Evolutionary conservation across 2,888 invertebrate genomes (phyloP).

Genomic region (Stenichneumon culpator): DNA sequence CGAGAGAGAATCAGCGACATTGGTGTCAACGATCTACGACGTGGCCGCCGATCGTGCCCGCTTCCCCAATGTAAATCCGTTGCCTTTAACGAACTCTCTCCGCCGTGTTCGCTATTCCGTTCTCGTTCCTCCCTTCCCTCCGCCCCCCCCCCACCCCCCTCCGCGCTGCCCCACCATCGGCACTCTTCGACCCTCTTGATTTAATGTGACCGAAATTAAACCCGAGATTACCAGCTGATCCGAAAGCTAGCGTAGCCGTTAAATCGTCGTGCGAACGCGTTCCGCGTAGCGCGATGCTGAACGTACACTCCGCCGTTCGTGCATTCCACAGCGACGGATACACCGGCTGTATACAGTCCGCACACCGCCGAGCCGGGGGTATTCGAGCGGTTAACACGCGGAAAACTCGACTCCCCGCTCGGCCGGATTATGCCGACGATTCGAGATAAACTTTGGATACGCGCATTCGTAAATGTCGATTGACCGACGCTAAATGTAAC

Average conservation of each 20-base stretch:
- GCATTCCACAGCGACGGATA: constrained; percentile 22
- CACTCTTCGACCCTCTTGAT: constrained; percentile 71
- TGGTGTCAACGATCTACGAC: constrained; percentile 64
- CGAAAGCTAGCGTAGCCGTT: constrained; percentile 74
- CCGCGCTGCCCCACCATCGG: constrained; percentile 65
- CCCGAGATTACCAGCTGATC: constrained; percentile 81
- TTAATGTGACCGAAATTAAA: constrained; percentile 81
- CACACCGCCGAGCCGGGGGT: background rate
- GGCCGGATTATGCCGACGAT: constrained; percentile 72
- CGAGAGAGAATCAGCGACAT: constrained; percentile 28
- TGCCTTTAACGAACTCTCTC: constrained; percentile 66
- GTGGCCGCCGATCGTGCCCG: constrained; percentile 22
- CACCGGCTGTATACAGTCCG: background rate
- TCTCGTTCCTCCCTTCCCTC: constrained; percentile 54
- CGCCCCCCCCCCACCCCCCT: constrained; percentile 9
- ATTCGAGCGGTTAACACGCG: constrained; percentile 16
- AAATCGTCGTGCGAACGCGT: constrained; percentile 76
- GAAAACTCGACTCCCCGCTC: constrained; percentile 3
- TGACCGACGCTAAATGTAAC: constrained; percentile 73
- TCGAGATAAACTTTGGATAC: constrained; percentile 78
- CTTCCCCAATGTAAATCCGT: constrained; percentile 65
- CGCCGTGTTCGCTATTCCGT: constrained; percentile 54
- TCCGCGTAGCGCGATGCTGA: constrained; percentile 17
- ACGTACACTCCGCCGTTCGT: constrained; percentile 13
- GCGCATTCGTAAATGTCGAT: constrained; percentile 72